Evolutionary conservation across 2,888 invertebrate genomes (phyloP).

Genomic region (Alentia gelatinosa): DNA sequence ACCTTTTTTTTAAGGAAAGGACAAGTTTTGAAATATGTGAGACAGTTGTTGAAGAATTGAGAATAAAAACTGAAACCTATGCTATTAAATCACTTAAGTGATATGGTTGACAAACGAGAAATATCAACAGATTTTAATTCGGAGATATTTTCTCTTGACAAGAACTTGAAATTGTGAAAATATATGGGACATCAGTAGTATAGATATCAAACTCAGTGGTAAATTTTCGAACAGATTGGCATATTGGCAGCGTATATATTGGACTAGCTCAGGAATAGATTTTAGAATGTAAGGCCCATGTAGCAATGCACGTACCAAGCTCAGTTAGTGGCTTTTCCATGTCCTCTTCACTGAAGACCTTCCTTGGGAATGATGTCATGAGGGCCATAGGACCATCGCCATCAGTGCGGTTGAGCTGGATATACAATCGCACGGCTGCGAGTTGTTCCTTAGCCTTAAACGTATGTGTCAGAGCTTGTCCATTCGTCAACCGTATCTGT

Average conservation of each 20-base stretch:
- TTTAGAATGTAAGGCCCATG: not conserved
- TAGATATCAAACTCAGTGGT: too few species aligned
- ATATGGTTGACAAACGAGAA: too few species aligned
- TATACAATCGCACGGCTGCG: conserved; percentile 92
- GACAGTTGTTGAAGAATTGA: too few species aligned
- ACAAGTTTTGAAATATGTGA: too few species aligned
- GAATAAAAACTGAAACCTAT: too few species aligned
- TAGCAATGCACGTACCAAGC: conserved; percentile 84
- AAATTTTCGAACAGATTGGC: too few species aligned
- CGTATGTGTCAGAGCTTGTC: conserved; percentile 87
- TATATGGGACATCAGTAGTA: too few species aligned
- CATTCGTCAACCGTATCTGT: conserved; percentile 89
- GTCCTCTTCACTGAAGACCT: conserved; percentile 91
- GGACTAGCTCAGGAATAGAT: not conserved
- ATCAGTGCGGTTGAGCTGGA: conserved; percentile 91
- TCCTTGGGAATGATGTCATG: conserved; percentile 95
- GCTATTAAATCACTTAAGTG: too few species aligned
- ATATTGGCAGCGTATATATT: not conserved
- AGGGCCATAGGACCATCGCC: conserved; percentile 87
- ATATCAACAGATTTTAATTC: too few species aligned
- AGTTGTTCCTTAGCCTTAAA: conserved; percentile 93
- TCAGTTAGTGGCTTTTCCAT: conserved; percentile 92
- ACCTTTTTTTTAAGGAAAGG: too few species aligned
- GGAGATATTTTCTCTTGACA: too few species aligned
- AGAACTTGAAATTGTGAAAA: too few species aligned